phyloP scores from a whole-genome alignment of 2,888 invertebrate genomes.

The Abrostola triplasia region DNA sequence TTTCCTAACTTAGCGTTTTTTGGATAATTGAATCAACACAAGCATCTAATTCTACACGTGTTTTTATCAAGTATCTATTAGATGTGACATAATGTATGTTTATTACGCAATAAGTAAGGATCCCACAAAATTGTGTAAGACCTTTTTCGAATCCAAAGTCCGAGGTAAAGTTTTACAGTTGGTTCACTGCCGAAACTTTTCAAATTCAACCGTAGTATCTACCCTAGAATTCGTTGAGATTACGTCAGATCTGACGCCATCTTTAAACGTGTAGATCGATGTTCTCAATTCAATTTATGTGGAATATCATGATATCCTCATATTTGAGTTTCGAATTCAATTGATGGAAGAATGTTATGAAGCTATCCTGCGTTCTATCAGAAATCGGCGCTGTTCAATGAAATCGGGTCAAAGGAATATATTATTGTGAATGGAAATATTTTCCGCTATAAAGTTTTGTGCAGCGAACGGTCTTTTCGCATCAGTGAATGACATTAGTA shows the following conservation, averaged over 20 bases:
- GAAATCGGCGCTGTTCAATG: conserved; percentile 22
- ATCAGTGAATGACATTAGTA: neutral
- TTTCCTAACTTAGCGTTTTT: too few species aligned
- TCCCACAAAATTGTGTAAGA: too few species aligned
- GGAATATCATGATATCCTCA: conserved; percentile 26
- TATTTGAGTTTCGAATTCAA: conserved; percentile 18
- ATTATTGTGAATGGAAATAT: conserved; percentile 33
- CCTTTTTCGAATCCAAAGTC: conserved; percentile 18
- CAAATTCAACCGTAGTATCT: conserved; percentile 7
- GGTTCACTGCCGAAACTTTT: conserved; percentile 21
- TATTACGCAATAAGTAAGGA: too few species aligned
- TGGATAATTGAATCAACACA: too few species aligned
- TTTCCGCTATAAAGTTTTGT: conserved; percentile 23
- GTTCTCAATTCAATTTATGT: conserved; percentile 46
- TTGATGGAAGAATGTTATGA: conserved; percentile 23
- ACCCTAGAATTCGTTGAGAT: conserved; percentile 14
- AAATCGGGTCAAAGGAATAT: conserved; percentile 26
- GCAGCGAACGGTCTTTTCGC: neutral
- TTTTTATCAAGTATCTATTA: too few species aligned
- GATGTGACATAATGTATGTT: too few species aligned
- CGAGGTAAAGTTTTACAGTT: conserved; percentile 10
- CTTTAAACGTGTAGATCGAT: conserved; percentile 26
- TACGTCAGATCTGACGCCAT: conserved; percentile 32
- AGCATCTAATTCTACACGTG: too few species aligned
- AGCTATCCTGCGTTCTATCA: conserved; percentile 19